These are phyloP conservation scores for Denticeps clupeoides DNA, from an alignment of 2,797 vertebrate species.

Conservation along the genomic window DNA sequence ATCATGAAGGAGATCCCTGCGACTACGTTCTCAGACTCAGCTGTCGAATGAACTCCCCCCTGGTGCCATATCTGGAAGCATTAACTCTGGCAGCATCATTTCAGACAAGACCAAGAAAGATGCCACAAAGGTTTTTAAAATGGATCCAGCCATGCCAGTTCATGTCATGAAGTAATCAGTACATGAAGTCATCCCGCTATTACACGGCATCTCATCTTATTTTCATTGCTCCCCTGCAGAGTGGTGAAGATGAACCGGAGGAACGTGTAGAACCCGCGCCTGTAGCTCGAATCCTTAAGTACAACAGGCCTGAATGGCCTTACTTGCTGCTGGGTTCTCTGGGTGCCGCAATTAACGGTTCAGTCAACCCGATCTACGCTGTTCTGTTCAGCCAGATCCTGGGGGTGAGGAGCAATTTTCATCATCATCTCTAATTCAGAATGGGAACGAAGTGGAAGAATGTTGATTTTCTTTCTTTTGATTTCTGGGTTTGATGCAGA, in stretches of 20 bases:
- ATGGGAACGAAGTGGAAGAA: neutral
- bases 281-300: slow-evolving; percentile 61
- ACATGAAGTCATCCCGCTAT: no score
- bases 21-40: slow-evolving; percentile 44
- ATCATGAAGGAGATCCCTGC: slow-evolving; percentile 42
- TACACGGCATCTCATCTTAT: no score
- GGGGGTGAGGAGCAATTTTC: slow-evolving; percentile 46
- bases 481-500: slow-evolving; percentile 38
- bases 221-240: slow-evolving; percentile 18
- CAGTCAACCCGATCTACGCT: slow-evolving; percentile 61
- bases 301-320: slow-evolving; percentile 67
- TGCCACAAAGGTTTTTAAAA: no score
- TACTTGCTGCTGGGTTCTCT: slow-evolving; percentile 66
- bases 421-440: neutral
- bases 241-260: slow-evolving; percentile 23
- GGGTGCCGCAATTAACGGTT: slow-evolving; percentile 63
- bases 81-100: slow-evolving; percentile 5
- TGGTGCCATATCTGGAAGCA: slow-evolving; percentile 32
- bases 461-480: neutral
- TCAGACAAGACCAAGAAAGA: no score
- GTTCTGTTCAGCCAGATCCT: slow-evolving; percentile 70
- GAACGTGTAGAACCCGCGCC: slow-evolving; percentile 42
- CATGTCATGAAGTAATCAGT: neutral
- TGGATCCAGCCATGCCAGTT: neutral
- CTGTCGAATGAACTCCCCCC: slow-evolving; percentile 35